Conservation (phyloP, 2,797 vertebrate genomes). For the Rhadinocentrus ornatus region DNA sequence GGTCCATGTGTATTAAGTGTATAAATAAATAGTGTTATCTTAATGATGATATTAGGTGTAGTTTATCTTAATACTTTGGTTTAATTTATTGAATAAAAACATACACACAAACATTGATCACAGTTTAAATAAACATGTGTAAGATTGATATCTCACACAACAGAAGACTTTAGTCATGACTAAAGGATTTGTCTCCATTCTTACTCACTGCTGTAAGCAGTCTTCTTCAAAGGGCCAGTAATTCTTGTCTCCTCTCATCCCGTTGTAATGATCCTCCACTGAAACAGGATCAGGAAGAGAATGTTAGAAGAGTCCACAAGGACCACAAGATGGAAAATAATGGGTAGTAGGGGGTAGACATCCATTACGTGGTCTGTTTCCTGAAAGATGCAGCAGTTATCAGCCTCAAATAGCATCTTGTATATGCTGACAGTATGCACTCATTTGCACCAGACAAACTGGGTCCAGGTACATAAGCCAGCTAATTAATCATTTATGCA, state of each 20-base stretch:
- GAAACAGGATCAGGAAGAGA: constrained; percentile 68
- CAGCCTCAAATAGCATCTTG: constrained; percentile 42
- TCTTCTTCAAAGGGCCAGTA: constrained; percentile 30
- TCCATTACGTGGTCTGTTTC: constrained; percentile 69
- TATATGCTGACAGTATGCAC: constrained; percentile 43
- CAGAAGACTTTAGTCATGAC: too few relatives aligned
- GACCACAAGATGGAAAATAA: constrained; percentile 62
- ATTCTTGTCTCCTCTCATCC: constrained; percentile 29
- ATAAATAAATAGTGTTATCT: background rate
- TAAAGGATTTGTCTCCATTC: background rate
- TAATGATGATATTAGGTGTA: background rate
- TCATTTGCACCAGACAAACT: constrained; percentile 26
- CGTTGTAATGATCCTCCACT: constrained; percentile 49
- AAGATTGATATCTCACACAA: background rate
- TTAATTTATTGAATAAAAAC: background rate
- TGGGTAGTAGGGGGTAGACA: constrained; percentile 38
- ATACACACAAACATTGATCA: background rate
- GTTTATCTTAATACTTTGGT: background rate
- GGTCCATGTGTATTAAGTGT: background rate
- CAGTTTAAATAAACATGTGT: background rate
- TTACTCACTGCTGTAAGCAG: constrained; percentile 17
- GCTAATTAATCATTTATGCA: background rate
- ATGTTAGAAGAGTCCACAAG: constrained; percentile 55
- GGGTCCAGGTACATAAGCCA: constrained; percentile 15
- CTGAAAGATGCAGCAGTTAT: constrained; percentile 53